Evolutionary conservation across 2,113 vertebrate species (phyloP), one percentile per base, ranked within the genome.

Genomic region (Andinoacara biseriatus): DNA sequence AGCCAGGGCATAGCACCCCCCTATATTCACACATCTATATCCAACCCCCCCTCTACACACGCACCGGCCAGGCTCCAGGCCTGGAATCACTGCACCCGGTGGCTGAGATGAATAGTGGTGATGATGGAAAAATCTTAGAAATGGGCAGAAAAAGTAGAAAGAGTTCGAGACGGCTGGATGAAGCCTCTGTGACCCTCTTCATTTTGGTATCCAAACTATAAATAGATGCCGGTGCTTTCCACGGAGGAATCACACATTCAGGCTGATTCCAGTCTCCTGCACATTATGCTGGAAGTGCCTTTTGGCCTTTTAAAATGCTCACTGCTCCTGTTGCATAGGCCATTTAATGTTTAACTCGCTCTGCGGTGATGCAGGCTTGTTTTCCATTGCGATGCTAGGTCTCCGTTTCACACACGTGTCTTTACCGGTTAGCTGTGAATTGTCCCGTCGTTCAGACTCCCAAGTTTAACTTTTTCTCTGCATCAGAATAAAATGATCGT

Each of bases 91-190:
- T 35, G 56, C 62, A 52, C 61, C 78, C 40, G 46, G 75, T 22
- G 75, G 80, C 5, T 33, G 85, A 63, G 77, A 83, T 85, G 80
- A 84, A 76, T 56, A 46, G 46, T 31, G 56, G 63, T 7, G 62
- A 78, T 33, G 57, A 60, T 72, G 74, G 46, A 82, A 62, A 46
- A 72, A 56, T 24, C 69, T 85, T 38, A 35, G 62, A 83, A 81
- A 83, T 76, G 57, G 80, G n/a, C 49, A 80, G 61, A 58, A 74
- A 58, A 83, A 69, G 63, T 29, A 54, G 76, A 59, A 33, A 13
- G 69, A 31, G 38, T 17, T 61, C 56, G 38, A 35, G 61, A 78
- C 49, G 59, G 60, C 74, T 54, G 8, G 18, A 83, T 74, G 29
- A 67, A 60, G 75, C 38, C 38, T 49, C 6, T n/a, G 22, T 49